Evolutionary conservation across 2,797 vertebrate genomes (phyloP).

Genomic region (Macropus fuliginosus): DNA sequence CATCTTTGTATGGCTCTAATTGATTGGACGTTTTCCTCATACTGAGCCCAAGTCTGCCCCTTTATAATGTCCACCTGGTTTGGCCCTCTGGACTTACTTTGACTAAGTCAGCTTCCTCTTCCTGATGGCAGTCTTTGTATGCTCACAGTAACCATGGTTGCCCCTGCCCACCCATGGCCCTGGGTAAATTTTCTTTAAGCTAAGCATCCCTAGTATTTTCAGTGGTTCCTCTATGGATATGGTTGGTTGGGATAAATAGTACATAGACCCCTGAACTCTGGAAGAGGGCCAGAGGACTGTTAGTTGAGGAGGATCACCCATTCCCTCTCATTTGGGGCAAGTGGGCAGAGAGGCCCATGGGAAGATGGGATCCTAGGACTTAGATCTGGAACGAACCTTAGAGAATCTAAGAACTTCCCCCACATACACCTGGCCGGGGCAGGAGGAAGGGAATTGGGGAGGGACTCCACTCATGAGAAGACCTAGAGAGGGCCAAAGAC

Average conservation of each 20-base stretch:
- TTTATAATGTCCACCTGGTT: neutral
- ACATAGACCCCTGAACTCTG: neutral
- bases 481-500: slow-evolving; percentile 58
- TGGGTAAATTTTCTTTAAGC: neutral
- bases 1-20: neutral
- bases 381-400: neutral
- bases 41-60: neutral
- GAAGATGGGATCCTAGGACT: neutral
- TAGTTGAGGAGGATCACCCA: neutral
- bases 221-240: neutral
- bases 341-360: slow-evolving; percentile 24
- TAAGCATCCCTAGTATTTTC: neutral
- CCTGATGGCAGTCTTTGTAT: neutral
- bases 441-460: no score
- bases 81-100: neutral
- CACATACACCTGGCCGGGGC: neutral
- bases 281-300: slow-evolving; percentile 22
- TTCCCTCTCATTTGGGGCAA: slow-evolving; percentile 40
- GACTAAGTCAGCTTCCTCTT: neutral
- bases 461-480: slow-evolving; percentile 44
- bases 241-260: slow-evolving; percentile 39
- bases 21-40: neutral
- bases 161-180: neutral
- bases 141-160: neutral
- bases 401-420: neutral